These are phyloP conservation scores for Proctacanthus coquilletti DNA, from an alignment of 1,140 invertebrate genomes.

Conservation along the genomic window DNA sequence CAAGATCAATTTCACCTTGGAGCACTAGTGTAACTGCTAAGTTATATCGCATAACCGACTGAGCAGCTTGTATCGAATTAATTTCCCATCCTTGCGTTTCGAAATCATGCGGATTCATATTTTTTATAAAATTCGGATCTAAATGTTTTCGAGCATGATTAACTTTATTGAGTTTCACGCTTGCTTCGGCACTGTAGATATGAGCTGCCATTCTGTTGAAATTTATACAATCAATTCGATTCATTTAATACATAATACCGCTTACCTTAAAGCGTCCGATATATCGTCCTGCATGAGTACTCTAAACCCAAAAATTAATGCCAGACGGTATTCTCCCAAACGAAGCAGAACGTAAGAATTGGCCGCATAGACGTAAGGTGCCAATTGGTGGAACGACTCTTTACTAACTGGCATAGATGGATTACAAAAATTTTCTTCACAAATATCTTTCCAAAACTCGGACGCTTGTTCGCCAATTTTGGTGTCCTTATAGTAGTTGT, in stretches of 20 bases:
- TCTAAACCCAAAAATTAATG: slow-evolving; percentile 50
- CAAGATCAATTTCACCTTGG: slow-evolving; percentile 59
- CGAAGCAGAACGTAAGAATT: slow-evolving; percentile 73
- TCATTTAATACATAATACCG: not conserved
- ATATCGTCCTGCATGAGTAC: slow-evolving; percentile 19
- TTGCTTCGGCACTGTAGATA: slow-evolving; percentile 77
- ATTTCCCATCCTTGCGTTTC: slow-evolving; percentile 49
- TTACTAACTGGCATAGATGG: slow-evolving; percentile 30
- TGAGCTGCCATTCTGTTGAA: slow-evolving; percentile 57
- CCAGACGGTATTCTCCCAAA: slow-evolving; percentile 68
- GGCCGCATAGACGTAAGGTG: slow-evolving; percentile 57
- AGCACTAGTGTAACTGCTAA: slow-evolving; percentile 61
- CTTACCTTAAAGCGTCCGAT: slow-evolving; percentile 26
- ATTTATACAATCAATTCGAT: not conserved
- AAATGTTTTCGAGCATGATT: slow-evolving; percentile 71
- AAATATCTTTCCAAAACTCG: slow-evolving; percentile 17
- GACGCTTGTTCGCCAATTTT: slow-evolving; percentile 24
- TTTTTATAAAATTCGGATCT: slow-evolving; percentile 57
- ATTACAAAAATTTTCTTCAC: slow-evolving; percentile 30
- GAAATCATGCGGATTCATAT: slow-evolving; percentile 29
- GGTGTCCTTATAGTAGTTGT: slow-evolving; percentile 30
- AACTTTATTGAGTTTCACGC: slow-evolving; percentile 70
- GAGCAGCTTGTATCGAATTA: slow-evolving; percentile 43
- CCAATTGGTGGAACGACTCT: slow-evolving; percentile 32
- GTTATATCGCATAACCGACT: slow-evolving; percentile 61